phyloP scores from a whole-genome alignment of 2,797 vertebrate genomes.

The Sebastes steindachneri region DNA sequence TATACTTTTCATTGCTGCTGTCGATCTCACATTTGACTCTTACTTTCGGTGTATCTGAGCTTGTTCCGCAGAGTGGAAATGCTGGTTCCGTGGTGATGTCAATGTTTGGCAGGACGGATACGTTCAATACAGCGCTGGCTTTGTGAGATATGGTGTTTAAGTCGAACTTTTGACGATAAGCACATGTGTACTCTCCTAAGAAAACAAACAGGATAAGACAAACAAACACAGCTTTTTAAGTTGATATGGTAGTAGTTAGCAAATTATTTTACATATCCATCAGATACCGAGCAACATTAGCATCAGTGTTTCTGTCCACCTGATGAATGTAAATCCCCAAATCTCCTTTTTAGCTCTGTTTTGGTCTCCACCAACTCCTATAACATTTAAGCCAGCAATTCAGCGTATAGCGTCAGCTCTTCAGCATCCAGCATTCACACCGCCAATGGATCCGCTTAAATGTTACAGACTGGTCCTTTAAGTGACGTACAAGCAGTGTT shows the following conservation, averaged over 20 bases:
- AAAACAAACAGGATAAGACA: neutral
- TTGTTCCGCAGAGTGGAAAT: conserved; percentile 50
- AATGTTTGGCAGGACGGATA: conserved; percentile 67
- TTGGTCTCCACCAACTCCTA: neutral
- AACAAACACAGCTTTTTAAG: neutral
- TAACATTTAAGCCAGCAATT: no score
- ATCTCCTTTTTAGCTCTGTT: neutral
- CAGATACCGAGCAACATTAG: neutral
- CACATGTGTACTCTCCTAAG: conserved; percentile 73
- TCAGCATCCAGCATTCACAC: no score
- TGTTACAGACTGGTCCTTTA: neutral
- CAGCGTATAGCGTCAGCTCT: no score
- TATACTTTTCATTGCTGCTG: conserved; percentile 33
- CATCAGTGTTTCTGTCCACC: neutral
- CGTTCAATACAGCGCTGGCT: conserved; percentile 54
- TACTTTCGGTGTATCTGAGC: accelerated
- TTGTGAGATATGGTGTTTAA: conserved; percentile 7
- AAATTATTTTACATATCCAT: neutral
- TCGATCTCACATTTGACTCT: conserved; percentile 4
- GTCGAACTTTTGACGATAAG: accelerated
- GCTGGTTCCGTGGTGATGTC: accelerated
- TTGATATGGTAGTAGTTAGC: no score
- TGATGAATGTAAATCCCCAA: neutral
- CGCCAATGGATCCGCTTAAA: no score
- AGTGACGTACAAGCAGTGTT: neutral